Conservation (phyloP, 2,797 vertebrate genomes). For the Crenichthys baileyi region DNA sequence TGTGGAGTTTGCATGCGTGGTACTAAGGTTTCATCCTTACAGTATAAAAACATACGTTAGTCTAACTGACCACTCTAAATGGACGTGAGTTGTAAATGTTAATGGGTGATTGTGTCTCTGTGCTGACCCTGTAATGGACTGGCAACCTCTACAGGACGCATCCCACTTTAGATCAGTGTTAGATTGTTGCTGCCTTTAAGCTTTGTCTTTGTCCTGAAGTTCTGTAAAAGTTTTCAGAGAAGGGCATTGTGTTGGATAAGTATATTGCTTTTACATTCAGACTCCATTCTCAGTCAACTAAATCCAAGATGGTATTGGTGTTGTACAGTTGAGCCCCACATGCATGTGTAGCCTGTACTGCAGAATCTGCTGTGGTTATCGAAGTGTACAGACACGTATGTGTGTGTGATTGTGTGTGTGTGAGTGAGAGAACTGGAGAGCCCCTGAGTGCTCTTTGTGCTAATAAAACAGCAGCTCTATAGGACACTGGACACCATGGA, state of each 20-base stretch:
- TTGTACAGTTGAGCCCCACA: not conserved
- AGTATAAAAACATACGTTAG: too few species aligned
- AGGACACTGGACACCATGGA: constrained; percentile 88
- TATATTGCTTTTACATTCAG: not conserved
- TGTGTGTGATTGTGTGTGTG: constrained; percentile 21
- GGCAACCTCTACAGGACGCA: not conserved
- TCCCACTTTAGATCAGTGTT: not conserved
- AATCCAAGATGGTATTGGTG: not conserved
- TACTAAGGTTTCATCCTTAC: not conserved
- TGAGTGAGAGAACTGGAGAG: constrained; percentile 78
- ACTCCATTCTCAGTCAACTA: not conserved
- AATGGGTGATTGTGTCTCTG: not conserved
- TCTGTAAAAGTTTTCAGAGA: not conserved
- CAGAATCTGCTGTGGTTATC: constrained; percentile 72
- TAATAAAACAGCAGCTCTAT: constrained; percentile 92
- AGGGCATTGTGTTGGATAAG: not conserved
- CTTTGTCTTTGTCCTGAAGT: not conserved
- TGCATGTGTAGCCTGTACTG: constrained; percentile 4
- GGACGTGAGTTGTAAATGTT: not conserved
- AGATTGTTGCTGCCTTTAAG: not conserved
- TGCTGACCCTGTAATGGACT: not conserved
- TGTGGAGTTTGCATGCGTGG: not conserved
- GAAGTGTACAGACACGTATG: constrained; percentile 60
- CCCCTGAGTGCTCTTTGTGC: constrained; percentile 90
- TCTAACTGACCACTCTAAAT: not conserved